Conservation (phyloP, 2,797 vertebrate genomes). For the Hydrocynus forskahlii region DNA sequence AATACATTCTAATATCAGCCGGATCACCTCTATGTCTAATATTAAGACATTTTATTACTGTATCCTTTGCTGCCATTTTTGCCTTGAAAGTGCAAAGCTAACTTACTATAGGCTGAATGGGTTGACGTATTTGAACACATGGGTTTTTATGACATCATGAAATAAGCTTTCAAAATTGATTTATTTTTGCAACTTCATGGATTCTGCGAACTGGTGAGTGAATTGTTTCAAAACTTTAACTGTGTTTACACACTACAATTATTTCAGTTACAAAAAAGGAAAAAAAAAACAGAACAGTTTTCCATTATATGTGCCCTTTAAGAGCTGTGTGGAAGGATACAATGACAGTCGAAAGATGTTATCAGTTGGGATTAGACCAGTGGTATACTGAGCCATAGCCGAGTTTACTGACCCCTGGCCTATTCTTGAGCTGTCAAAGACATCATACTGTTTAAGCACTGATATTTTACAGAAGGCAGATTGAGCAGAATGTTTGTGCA, state of each 20-base stretch:
- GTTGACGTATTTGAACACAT: no score
- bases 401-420: constrained; percentile 13
- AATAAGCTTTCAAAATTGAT: no score
- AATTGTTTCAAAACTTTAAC: no score
- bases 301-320: not conserved
- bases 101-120: no score
- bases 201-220: not conserved
- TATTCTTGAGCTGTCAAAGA: no score
- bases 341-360: constrained; percentile 18
- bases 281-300: no score
- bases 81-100: not conserved
- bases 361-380: constrained; percentile 25
- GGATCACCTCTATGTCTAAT: not conserved
- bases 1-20: not conserved
- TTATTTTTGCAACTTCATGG: no score
- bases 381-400: constrained; percentile 6
- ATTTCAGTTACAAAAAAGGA: no score
- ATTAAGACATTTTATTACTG: not conserved
- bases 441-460: not conserved
- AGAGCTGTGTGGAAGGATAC: not conserved
- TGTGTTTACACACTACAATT: no score
- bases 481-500: no score
- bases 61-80: not conserved
- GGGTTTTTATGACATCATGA: no score
- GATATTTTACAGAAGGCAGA: not conserved